These are phyloP conservation scores for Apamea monoglypha DNA, from an alignment of 2,888 invertebrate species.

Conservation along the genomic window DNA sequence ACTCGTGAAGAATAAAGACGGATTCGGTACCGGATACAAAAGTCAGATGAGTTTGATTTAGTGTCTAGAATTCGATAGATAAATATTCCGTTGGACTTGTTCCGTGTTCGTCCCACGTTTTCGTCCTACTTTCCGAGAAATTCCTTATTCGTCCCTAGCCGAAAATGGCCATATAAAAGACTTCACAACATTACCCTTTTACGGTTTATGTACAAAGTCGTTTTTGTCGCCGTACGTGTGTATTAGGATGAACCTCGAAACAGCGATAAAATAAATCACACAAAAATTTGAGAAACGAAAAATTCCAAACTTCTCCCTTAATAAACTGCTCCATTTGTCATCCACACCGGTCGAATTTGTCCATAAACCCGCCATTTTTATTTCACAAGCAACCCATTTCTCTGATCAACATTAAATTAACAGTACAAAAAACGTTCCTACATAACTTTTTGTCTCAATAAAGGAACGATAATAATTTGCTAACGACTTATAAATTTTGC, in stretches of 20 bases:
- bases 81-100: not conserved
- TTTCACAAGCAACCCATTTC: conserved; percentile 53
- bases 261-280: conserved; percentile 26
- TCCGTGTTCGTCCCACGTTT: not conserved
- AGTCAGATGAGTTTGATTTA: not conserved
- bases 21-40: conserved; percentile 1
- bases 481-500: conserved; percentile 68
- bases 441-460: conserved; percentile 65
- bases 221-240: not conserved
- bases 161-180: not conserved
- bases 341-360: conserved; percentile 52
- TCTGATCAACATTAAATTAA: conserved; percentile 63
- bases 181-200: not conserved
- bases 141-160: not conserved
- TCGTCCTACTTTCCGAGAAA: not conserved
- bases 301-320: conserved; percentile 23
- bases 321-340: conserved; percentile 45
- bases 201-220: not conserved
- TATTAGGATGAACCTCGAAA: not conserved
- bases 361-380: conserved; percentile 56
- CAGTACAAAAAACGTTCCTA: conserved; percentile 55
- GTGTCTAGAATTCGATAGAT: not conserved
- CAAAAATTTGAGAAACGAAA: conserved; percentile 31
- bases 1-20: conserved; percentile 19
- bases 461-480: conserved; percentile 61